These are phyloP conservation scores for Chiroxiphia lanceolata DNA, from an alignment of 2,797 vertebrate genomes.

Conservation along the genomic window DNA sequence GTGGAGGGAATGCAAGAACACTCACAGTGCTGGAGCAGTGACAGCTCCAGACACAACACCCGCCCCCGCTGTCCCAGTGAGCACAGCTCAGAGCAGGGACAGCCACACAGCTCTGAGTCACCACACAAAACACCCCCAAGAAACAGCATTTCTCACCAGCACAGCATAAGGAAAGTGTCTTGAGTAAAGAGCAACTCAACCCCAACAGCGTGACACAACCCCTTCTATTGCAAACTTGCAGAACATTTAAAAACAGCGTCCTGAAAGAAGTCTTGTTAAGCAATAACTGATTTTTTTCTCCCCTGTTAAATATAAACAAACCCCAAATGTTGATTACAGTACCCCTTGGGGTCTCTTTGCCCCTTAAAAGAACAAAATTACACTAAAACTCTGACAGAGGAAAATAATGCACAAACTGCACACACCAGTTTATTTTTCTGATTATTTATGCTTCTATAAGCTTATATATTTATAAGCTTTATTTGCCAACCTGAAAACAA, in stretches of 20 bases:
- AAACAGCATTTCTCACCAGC: neutral
- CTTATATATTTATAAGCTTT: neutral
- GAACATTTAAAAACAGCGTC: neutral
- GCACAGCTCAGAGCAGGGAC: neutral
- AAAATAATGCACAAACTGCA: neutral
- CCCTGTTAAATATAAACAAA: neutral
- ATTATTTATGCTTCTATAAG: neutral
- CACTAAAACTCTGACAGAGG: neutral
- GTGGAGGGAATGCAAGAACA: neutral
- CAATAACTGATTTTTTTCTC: neutral
- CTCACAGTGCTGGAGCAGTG: rapidly evolving
- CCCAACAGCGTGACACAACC: neutral
- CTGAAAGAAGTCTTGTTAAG: neutral
- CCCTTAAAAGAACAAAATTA: neutral
- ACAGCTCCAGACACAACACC: neutral
- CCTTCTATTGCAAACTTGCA: neutral
- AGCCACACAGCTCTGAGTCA: neutral
- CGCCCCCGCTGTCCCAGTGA: neutral
- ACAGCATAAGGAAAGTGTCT: neutral
- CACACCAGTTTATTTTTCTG: neutral
- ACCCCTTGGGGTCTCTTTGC: neutral
- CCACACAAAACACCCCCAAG: rapidly evolving
- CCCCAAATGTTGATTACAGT: neutral
- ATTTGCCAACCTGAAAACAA: neutral
- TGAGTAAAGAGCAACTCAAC: rapidly evolving